Percentiles rank a stretch among this genome's conserved stretches.
Conservation (phyloP, 2,797 vertebrate genomes). For the Prunella strophiata region DNA sequence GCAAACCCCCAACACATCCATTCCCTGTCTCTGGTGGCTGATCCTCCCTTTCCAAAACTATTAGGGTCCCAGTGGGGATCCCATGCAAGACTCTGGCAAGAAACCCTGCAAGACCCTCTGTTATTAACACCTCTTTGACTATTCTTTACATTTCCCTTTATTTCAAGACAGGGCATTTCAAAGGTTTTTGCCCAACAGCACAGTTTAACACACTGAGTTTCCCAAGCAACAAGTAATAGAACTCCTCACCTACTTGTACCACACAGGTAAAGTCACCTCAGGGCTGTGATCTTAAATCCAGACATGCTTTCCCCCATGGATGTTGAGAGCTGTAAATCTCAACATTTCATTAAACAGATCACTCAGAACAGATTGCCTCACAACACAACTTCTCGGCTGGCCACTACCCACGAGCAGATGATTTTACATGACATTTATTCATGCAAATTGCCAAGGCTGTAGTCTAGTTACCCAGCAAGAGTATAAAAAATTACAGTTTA, state of each 20-base stretch:
- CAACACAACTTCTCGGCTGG: conserved; percentile 36
- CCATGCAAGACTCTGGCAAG: neutral
- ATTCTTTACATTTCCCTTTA: neutral
- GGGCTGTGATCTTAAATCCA: conserved; percentile 17
- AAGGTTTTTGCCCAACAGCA: neutral
- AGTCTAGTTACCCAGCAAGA: conserved; percentile 47
- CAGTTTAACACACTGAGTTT: neutral
- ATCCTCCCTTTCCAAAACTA: neutral
- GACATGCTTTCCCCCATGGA: neutral
- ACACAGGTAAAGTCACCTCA: neutral
- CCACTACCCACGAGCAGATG: conserved; percentile 42
- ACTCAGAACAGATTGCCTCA: conserved; percentile 37
- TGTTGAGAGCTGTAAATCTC: neutral
- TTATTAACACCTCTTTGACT: neutral
- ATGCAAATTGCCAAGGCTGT: conserved; percentile 60
- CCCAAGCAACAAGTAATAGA: neutral
- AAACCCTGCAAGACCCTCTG: neutral
- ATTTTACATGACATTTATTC: conserved; percentile 70
- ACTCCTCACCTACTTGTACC: neutral
- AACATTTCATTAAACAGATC: conserved; percentile 52
- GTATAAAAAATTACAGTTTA: conserved; percentile 56
- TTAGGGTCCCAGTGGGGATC: neutral
- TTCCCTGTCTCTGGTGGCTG: neutral
- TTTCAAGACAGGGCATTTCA: neutral
- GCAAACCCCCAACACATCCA: neutral